phyloP scores from a whole-genome alignment of 2,888 invertebrate species.

The Melipona beecheii region DNA sequence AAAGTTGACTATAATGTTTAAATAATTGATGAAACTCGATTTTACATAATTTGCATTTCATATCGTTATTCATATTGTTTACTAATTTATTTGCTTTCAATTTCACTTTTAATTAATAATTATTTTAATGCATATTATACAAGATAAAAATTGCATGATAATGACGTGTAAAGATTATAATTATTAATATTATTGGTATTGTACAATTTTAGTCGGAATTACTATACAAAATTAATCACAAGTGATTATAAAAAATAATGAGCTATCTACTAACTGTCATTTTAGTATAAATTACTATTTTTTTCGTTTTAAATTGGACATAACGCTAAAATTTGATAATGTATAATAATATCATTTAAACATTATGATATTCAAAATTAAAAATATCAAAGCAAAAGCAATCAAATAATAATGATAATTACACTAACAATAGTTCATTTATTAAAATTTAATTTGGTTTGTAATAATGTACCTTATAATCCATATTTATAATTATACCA shows the following conservation, averaged over 20 bases:
- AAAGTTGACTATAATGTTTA: neutral
- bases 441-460: neutral
- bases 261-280: neutral
- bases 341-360: constrained; percentile 1
- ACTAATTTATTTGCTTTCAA: neutral
- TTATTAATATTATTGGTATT: constrained; percentile 5
- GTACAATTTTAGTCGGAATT: neutral
- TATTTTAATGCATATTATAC: neutral
- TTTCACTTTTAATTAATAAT: neutral
- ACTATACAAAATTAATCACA: neutral
- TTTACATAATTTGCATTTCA: neutral
- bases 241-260: neutral
- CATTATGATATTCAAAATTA: neutral
- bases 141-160: constrained; percentile 2
- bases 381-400: neutral
- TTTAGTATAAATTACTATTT: too few species aligned
- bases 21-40: neutral
- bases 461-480: constrained; percentile 80
- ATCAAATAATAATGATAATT: neutral
- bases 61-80: neutral
- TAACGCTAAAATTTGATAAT: neutral
- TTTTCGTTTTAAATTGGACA: too few species aligned
- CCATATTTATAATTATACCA: constrained; percentile 84
- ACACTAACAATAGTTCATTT: neutral
- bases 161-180: neutral